Evolutionary conservation across 2,888 invertebrate genomes (phyloP), one percentile per base, ranked within the genome.

Genomic region (Yponomeuta plumbellus): DNA sequence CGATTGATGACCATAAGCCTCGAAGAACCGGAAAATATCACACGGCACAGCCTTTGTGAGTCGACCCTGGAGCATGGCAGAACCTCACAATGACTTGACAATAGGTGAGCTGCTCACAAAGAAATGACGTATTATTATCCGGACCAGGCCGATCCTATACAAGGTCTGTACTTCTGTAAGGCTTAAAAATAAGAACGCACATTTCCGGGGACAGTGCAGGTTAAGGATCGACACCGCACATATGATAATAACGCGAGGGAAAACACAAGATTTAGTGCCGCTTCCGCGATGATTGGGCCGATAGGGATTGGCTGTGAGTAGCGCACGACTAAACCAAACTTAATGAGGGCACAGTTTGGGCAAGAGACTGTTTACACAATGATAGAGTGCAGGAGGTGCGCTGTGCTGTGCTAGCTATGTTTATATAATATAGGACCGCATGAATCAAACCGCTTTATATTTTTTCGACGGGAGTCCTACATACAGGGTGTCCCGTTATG

Each of bases 261-360:
- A 80, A 76, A 76, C 72, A 73, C 75, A 77, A 78, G 79, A 74
- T 76, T 59, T 59, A 34, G 34, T 79, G 80, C 76, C 68, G 74
- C 76, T 84, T 83, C 85, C 83, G 81, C 73, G 75, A 77, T 72
- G 71, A 73, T 73, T 74, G 75, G 76, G 78, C 79, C 72, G 56
- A 40, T 8, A 34, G 59, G 44, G 56, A 26, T 13, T 17, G 59
- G 44, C 63, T 61, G 11, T 61, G 44, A 52, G 44, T 17, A 52
- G 17, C 44, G 44, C 44, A 17, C 44, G 13, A 52, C 17, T 17
- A 52, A 17, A 8, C 17, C 17, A 13, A 52, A 13, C 17, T 13
- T 6, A 17, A 52, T 52, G 44, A 52, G 44, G 44, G 44, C 17
- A 17, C 1, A 0, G 44, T 52, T 52, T 52, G 44, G 22, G 44